phyloP scores from a whole-genome alignment of 2,888 invertebrate species.

The Rotaria macrura region DNA sequence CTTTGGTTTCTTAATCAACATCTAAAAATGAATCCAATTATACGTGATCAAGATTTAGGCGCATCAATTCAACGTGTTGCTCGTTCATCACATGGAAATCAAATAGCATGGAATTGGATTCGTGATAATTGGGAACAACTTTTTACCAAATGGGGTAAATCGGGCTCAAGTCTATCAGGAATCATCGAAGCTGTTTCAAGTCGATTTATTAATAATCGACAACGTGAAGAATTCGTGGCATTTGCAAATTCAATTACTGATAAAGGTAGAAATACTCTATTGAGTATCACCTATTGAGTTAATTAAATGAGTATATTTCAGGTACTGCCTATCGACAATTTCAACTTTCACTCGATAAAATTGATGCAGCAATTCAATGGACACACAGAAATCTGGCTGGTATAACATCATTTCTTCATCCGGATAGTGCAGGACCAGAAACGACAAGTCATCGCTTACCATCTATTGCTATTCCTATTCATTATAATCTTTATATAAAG shows the following conservation, averaged over 20 bases:
- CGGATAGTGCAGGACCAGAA: not conserved
- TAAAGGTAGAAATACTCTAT: not conserved
- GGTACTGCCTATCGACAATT: constrained; percentile 8
- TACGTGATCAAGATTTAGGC: constrained; percentile 29
- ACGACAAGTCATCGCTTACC: constrained; percentile 13
- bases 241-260: not conserved
- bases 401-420: not conserved
- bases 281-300: not conserved
- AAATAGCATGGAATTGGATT: constrained; percentile 25
- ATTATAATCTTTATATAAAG: constrained; percentile 26
- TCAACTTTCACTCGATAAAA: not conserved
- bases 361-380: not conserved
- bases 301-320: not conserved
- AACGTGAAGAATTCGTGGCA: not conserved
- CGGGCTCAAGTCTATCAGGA: not conserved
- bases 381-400: not conserved
- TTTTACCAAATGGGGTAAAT: not conserved
- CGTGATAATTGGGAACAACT: constrained; percentile 26
- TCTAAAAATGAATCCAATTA: constrained; percentile 5
- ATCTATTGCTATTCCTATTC: constrained; percentile 10
- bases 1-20: constrained; percentile 27
- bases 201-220: not conserved
- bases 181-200: not conserved
- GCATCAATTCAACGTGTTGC: constrained; percentile 21
- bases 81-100: constrained; percentile 8